Conservation (phyloP, 2,113 vertebrate genomes). For the Bubo bubo region DNA sequence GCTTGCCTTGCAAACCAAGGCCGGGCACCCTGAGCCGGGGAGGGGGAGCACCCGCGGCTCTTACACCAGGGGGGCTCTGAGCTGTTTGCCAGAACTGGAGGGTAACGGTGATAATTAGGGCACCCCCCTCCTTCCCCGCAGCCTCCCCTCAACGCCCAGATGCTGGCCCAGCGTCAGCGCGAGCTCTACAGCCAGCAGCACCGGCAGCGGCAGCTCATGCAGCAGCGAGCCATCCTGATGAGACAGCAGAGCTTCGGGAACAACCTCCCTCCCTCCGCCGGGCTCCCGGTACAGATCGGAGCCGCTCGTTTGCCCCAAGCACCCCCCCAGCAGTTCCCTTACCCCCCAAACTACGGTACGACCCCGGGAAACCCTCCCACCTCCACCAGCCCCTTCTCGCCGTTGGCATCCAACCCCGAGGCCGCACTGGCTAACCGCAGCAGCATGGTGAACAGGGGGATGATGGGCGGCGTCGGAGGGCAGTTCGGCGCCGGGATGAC, state of each 20-base stretch:
- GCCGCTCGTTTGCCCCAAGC: constrained; percentile 77
- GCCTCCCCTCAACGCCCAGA: constrained; percentile 93
- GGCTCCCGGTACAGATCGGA: constrained; percentile 77
- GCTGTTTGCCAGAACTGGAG: not conserved
- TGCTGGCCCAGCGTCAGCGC: constrained; percentile 92
- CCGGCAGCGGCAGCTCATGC: constrained; percentile 91
- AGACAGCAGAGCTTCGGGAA: constrained; percentile 83
- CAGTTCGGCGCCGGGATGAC: constrained; percentile 82
- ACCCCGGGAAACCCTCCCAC: constrained; percentile 84
- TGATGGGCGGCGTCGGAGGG: constrained; percentile 83
- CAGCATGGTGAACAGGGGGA: constrained; percentile 80
- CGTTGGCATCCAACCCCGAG: constrained; percentile 81
- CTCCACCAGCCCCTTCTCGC: constrained; percentile 87
- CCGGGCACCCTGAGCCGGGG: not conserved
- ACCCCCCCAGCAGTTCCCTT: constrained; percentile 86
- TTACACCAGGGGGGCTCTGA: not conserved
- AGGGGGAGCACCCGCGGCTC: fast-evolving
- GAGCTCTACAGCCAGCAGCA: constrained; percentile 94
- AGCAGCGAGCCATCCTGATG: constrained; percentile 92
- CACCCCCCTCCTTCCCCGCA: constrained; percentile 36
- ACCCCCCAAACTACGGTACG: constrained; percentile 83
- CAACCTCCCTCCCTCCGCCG: constrained; percentile 66
- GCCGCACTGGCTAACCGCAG: constrained; percentile 76
- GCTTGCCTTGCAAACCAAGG: not conserved
- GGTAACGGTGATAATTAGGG: not conserved